A percentile compares a stretch with the other conserved stretches of the same genome.
These are phyloP conservation scores for Mesocentrotus franciscanus DNA, from an alignment of 53 echinoderm and acorn worm species.

Conservation along the genomic window DNA sequence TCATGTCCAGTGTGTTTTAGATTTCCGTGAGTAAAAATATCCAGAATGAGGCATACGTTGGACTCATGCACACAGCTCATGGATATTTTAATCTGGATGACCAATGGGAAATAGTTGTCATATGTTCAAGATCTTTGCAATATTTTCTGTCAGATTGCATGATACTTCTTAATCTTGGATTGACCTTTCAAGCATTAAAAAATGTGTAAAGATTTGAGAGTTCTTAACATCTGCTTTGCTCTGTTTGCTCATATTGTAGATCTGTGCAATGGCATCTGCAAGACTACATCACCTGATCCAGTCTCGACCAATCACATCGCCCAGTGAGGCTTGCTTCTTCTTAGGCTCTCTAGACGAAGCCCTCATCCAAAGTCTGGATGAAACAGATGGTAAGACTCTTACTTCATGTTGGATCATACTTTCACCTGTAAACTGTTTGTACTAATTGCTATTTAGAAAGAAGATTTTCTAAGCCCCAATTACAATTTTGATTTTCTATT, in stretches of 20 bases:
- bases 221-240: background rate
- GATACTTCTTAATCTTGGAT: background rate
- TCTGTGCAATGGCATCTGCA: slow-evolving; percentile 90
- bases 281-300: slow-evolving; percentile 86
- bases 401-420: background rate
- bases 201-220: no score
- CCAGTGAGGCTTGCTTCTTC: slow-evolving; percentile 93
- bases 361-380: slow-evolving; percentile 66
- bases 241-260: slow-evolving; percentile 56
- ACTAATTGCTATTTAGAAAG: no score
- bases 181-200: background rate
- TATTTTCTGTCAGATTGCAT: background rate
- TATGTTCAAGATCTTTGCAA: background rate
- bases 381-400: slow-evolving; percentile 54
- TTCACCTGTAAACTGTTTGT: no score
- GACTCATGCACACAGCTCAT: background rate
- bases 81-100: no score
- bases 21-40: background rate
- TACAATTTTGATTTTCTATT: no score
- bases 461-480: no score
- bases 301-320: slow-evolving; percentile 82
- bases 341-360: slow-evolving; percentile 89
- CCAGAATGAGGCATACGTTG: background rate
- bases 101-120: no score
- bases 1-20: background rate